Evolutionary conservation across 2,797 vertebrate species (phyloP).

Genomic region (Anas bahamensis): DNA sequence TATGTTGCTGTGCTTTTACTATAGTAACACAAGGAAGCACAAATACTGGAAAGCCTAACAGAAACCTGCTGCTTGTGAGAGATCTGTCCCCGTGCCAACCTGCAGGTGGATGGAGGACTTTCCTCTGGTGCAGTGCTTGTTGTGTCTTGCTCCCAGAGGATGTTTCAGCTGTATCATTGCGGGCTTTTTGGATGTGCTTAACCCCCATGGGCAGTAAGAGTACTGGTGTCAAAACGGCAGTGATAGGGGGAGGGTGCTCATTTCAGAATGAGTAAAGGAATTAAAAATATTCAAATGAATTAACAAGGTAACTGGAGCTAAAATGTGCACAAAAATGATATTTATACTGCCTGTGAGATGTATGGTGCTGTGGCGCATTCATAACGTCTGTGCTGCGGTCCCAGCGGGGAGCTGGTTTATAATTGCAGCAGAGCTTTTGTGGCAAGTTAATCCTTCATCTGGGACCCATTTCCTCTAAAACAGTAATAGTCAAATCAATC

Average conservation of each 20-base stretch:
- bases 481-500: background rate
- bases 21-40: background rate
- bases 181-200: background rate
- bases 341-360: background rate
- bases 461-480: background rate
- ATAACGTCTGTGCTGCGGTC: background rate
- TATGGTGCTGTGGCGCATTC: background rate
- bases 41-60: conserved; percentile 12
- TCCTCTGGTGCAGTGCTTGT: conserved; percentile 68
- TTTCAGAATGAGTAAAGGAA: background rate
- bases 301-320: background rate
- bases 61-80: conserved; percentile 63
- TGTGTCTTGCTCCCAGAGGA: conserved; percentile 73
- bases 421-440: background rate
- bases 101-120: conserved; percentile 79
- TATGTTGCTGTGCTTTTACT: background rate
- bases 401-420: background rate
- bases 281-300: background rate
- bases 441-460: background rate
- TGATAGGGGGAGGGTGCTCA: background rate
- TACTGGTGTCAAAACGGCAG: background rate
- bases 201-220: background rate
- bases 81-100: conserved; percentile 74
- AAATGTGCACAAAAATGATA: background rate
- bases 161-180: conserved; percentile 39